Evolutionary conservation across 1,140 invertebrate genomes (phyloP).

Genomic region (Belonocnema kinseyi): DNA sequence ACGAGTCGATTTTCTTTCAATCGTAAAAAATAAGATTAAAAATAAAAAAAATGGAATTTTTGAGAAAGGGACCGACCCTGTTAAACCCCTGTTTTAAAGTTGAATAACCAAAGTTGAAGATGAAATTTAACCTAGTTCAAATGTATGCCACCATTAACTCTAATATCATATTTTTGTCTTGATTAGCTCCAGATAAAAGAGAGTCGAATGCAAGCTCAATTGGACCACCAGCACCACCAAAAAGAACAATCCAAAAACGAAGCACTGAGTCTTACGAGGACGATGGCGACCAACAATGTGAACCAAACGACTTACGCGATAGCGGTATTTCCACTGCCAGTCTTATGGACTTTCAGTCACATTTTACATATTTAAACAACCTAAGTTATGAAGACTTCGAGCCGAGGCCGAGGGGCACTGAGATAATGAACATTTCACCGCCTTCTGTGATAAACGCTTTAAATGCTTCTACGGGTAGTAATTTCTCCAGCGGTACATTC

Average conservation of each 20-base stretch:
- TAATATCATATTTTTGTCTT: background rate
- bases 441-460: constrained; percentile 69
- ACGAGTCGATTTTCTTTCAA: too few species aligned
- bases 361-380: constrained; percentile 77
- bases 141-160: too few species aligned
- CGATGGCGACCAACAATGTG: constrained; percentile 63
- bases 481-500: constrained; percentile 65
- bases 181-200: constrained; percentile 77
- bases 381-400: constrained; percentile 78
- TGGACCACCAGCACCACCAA: constrained; percentile 79
- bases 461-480: constrained; percentile 64
- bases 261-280: constrained; percentile 71
- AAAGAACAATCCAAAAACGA: constrained; percentile 77
- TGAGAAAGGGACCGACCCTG: too few species aligned
- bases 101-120: too few species aligned
- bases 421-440: constrained; percentile 73
- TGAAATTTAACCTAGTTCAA: too few species aligned
- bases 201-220: constrained; percentile 67
- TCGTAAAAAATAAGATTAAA: too few species aligned
- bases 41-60: too few species aligned
- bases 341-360: constrained; percentile 71
- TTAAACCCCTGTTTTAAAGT: too few species aligned
- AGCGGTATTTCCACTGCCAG: constrained; percentile 78
- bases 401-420: constrained; percentile 70
- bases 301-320: constrained; percentile 75